Evolutionary conservation across 2,797 vertebrate species (phyloP).

Genomic region (Microctenopoma steveboyesi): DNA sequence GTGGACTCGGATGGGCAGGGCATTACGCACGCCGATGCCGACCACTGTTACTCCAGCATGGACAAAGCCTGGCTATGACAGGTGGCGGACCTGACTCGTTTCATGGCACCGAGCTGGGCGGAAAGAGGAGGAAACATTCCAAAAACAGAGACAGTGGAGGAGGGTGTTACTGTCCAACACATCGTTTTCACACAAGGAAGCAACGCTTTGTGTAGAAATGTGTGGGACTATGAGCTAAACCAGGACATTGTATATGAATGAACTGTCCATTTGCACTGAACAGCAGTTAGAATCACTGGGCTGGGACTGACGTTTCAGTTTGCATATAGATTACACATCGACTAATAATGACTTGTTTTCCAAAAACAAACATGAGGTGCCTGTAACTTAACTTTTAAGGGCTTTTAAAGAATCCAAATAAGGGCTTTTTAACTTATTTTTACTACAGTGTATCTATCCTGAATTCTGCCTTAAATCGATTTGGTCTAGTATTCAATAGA

Average conservation of each 20-base stretch:
- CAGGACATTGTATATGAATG: constrained; percentile 38
- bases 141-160: constrained; percentile 55
- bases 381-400: constrained; percentile 32
- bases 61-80: constrained; percentile 85
- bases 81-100: neutral
- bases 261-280: constrained; percentile 76
- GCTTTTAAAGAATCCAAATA: constrained; percentile 41
- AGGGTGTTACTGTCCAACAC: constrained; percentile 63
- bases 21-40: constrained; percentile 77
- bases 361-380: constrained; percentile 48
- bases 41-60: constrained; percentile 93
- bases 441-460: constrained; percentile 50
- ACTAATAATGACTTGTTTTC: constrained; percentile 16
- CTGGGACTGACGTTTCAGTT: constrained; percentile 54
- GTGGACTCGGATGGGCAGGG: constrained; percentile 84
- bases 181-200: constrained; percentile 22
- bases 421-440: constrained; percentile 65
- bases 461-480: constrained; percentile 73
- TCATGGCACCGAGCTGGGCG: constrained; percentile 3
- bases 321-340: constrained; percentile 17
- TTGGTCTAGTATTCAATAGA: constrained; percentile 42
- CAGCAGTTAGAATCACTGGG: constrained; percentile 69
- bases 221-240: constrained; percentile 60
- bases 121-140: constrained; percentile 72
- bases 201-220: constrained; percentile 39